Evolutionary conservation across 2,797 vertebrate genomes (phyloP), one percentile per base, ranked within the genome.

Genomic region (Scolopax rusticola): DNA sequence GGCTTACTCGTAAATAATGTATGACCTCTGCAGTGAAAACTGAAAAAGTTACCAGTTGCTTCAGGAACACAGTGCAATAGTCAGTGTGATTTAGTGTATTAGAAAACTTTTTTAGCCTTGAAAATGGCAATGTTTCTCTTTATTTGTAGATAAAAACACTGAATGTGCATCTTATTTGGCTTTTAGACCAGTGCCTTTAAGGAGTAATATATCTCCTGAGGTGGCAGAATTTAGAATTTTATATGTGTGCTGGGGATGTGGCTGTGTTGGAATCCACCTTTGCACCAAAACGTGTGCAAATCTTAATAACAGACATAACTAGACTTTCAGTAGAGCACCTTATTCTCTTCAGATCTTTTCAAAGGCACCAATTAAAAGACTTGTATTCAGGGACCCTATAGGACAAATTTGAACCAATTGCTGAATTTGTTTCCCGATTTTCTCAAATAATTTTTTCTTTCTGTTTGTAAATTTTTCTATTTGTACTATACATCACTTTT

Each of bases 1-100:
- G 53, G 2, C 17, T 88, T 76, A 21, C 40, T 93, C 17, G 90
- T 94, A 91, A 90, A 91, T 95, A 84, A 91, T 84, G 12, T 40
- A 96, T 81, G 8, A 3, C 7, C 33, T 89, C 50, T 79, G 21
- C 63, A 89, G 38, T 40, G 36, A 88, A 90, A 88, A 47, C 50
- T 69, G 21, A 87, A 91, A 79, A 84, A 32, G 36, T 78, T 53
- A 61, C 25, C 0, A 0, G 12, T 38, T 90, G 13, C 45, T 93
- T 68, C 48, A 92, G 38, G 54, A 87, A 14, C 3, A 11, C 33
- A 53, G 15, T 61, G 41, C 28, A 73, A 45, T 41, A 76, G 15
- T 18, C 17, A 47, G 6, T 63, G 38, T 56, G 57, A 84, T 90
- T 88, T 65, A 59, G 3, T 84, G 8, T 45, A 32, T 89, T 69